These are phyloP conservation scores for Sterrhoptilus dennistouni DNA, from an alignment of 2,113 vertebrate genomes.

Conservation along the genomic window DNA sequence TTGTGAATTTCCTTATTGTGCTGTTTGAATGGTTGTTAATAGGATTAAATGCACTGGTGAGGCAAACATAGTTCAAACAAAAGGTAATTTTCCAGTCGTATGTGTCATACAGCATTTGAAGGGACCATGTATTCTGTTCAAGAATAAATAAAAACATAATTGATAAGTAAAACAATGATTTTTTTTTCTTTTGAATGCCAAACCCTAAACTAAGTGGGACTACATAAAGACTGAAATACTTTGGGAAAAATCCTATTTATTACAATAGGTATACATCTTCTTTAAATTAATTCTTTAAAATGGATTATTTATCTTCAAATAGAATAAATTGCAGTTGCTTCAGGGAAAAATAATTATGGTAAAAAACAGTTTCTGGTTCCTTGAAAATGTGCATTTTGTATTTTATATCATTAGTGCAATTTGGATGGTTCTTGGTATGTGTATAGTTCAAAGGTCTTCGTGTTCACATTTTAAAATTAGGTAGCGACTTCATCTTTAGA, in stretches of 20 bases:
- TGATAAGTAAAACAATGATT: conserved; percentile 23
- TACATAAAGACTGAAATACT: conserved; percentile 2
- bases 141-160: conserved; percentile 44
- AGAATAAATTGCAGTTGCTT: conserved; percentile 55
- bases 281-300: conserved; percentile 58
- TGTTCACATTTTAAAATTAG: conserved; percentile 83
- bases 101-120: conserved; percentile 84
- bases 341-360: conserved; percentile 32
- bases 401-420: conserved; percentile 80
- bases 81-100: conserved; percentile 75
- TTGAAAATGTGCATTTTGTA: conserved; percentile 80
- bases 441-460: conserved; percentile 83
- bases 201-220: conserved; percentile 66
- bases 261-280: conserved; percentile 59
- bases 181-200: conserved; percentile 70
- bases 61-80: conserved; percentile 76
- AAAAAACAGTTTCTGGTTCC: conserved; percentile 75
- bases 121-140: conserved; percentile 76
- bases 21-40: conserved; percentile 75
- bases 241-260: conserved; percentile 47
- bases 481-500: conserved; percentile 80
- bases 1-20: conserved; percentile 82
- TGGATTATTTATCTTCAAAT: conserved; percentile 58
- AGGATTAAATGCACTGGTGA: conserved; percentile 76
- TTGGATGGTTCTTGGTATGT: conserved; percentile 79